A percentile compares a stretch with the other conserved stretches of the same genome.
Conservation (phyloP, 1,140 invertebrate species). For the Asobara japonica region DNA sequence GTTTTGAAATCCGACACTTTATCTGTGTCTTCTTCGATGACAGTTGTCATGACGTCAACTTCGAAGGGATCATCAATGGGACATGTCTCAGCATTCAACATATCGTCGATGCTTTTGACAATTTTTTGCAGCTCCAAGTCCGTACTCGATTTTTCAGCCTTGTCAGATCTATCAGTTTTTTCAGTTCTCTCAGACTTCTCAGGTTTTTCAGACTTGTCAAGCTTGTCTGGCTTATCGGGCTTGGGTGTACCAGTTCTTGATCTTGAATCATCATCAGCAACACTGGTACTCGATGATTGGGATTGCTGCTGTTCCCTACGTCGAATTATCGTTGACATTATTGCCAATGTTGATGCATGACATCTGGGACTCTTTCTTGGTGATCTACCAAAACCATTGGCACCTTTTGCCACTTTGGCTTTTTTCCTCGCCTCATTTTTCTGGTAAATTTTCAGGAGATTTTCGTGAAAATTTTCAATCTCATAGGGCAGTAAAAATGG, state of each 20-base stretch:
- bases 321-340: conserved; percentile 69
- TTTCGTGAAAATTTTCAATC: conserved; percentile 69
- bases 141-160: conserved; percentile 44
- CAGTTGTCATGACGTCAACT: conserved; percentile 28
- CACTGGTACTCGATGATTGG: conserved; percentile 38
- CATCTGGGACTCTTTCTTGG: conserved; percentile 85
- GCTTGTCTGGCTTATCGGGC: conserved; percentile 9
- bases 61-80: conserved; percentile 52
- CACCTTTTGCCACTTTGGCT: background rate
- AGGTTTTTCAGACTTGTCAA: background rate
- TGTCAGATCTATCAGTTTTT: conserved; percentile 2
- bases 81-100: conserved; percentile 44
- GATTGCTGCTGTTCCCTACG: conserved; percentile 56
- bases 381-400: conserved; percentile 65
- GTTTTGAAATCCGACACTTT: background rate
- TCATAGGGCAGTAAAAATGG: conserved; percentile 82
- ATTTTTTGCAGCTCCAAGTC: conserved; percentile 57
- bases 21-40: background rate
- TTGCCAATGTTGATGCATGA: conserved; percentile 84
- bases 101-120: conserved; percentile 56
- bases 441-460: conserved; percentile 42
- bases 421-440: conserved; percentile 49
- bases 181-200: background rate
- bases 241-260: conserved; percentile 26
- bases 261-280: conserved; percentile 46